These are phyloP conservation scores for Himalopsyche phryganea DNA, from an alignment of 1,140 invertebrate genomes.

Conservation along the genomic window DNA sequence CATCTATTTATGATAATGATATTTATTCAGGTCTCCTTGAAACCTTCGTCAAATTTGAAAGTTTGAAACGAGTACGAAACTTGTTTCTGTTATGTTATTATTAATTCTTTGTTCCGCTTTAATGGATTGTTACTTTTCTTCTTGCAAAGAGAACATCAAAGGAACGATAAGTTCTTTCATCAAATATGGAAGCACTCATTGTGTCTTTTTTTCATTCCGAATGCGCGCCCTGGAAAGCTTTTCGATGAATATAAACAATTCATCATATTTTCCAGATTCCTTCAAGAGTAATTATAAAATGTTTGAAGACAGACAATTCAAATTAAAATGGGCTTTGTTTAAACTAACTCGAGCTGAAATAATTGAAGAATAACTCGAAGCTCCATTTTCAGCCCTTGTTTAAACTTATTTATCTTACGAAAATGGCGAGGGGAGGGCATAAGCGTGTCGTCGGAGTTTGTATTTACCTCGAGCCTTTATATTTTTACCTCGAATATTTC, in stretches of 20 bases:
- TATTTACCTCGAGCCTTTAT: constrained; percentile 17
- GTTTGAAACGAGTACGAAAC: too few relatives aligned
- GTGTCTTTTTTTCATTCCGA: constrained; percentile 21
- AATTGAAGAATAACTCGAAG: constrained; percentile 34
- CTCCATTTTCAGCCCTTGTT: constrained; percentile 28
- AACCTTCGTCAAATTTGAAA: too few relatives aligned
- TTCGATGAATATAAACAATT: constrained; percentile 32
- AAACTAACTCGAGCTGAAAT: constrained; percentile 34
- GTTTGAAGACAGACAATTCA: constrained; percentile 28
- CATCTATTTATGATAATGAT: too few relatives aligned
- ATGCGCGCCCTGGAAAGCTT: constrained; percentile 20
- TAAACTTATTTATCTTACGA: constrained; percentile 32
- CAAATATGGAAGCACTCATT: constrained; percentile 25
- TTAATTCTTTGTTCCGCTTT: constrained; percentile 27
- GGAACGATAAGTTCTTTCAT: constrained; percentile 30
- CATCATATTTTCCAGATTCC: constrained; percentile 30
- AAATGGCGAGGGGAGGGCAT: constrained; percentile 3
- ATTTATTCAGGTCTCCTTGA: too few relatives aligned
- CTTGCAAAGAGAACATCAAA: constrained; percentile 21
- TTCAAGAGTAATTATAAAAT: constrained; percentile 32
- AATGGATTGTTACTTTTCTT: constrained; percentile 28
- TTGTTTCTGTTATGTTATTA: constrained; percentile 3
- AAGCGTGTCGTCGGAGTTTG: constrained; percentile 1
- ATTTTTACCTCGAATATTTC: constrained; percentile 23
- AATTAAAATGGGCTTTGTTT: constrained; percentile 33